Percentiles rank a stretch among this genome's conserved stretches.
Evolutionary conservation across 2,888 invertebrate genomes (phyloP).

Genomic region (Drosophila suboccidentalis): DNA sequence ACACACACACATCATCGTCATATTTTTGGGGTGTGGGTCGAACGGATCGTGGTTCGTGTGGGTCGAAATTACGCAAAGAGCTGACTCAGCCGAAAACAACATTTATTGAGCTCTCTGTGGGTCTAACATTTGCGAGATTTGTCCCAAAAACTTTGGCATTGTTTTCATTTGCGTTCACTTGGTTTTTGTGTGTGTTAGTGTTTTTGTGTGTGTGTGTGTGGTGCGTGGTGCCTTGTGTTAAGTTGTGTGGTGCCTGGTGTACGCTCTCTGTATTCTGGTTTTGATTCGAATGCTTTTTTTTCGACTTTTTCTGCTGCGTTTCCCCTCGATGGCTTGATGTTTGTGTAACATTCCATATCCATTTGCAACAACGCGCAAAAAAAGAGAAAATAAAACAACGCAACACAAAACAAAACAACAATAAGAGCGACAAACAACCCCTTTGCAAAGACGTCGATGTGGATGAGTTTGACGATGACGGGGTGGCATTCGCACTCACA

Average conservation of each 20-base stretch:
- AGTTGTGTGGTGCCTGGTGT: constrained; percentile 14
- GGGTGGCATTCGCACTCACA: constrained; percentile 59
- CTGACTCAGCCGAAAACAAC: constrained; percentile 37
- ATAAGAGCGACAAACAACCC: constrained; percentile 58
- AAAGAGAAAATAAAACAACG: constrained; percentile 15
- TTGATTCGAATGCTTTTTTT: constrained; percentile 21
- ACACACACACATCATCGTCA: constrained; percentile 9
- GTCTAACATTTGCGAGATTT: constrained; percentile 25
- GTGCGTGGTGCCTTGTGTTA: not conserved
- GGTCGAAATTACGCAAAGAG: constrained; percentile 42
- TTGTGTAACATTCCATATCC: constrained; percentile 77
- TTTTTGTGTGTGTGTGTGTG: constrained; percentile 4
- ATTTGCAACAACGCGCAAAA: constrained; percentile 64
- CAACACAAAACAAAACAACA: constrained; percentile 44
- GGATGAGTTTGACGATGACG: constrained; percentile 33
- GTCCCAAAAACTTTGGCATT: constrained; percentile 42
- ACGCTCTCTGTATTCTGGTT: constrained; percentile 13
- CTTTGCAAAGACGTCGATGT: constrained; percentile 37
- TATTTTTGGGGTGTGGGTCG: constrained; percentile 1
- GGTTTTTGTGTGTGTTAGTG: constrained; percentile 4
- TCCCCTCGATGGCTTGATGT: constrained; percentile 49
- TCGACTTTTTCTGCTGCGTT: constrained; percentile 42
- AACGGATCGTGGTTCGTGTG: constrained; percentile 15
- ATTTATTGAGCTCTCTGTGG: constrained; percentile 30
- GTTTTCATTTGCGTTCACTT: constrained; percentile 35